Evolutionary conservation across 1,140 invertebrate species (phyloP).

Genomic region (Aphaenogaster rudis): DNA sequence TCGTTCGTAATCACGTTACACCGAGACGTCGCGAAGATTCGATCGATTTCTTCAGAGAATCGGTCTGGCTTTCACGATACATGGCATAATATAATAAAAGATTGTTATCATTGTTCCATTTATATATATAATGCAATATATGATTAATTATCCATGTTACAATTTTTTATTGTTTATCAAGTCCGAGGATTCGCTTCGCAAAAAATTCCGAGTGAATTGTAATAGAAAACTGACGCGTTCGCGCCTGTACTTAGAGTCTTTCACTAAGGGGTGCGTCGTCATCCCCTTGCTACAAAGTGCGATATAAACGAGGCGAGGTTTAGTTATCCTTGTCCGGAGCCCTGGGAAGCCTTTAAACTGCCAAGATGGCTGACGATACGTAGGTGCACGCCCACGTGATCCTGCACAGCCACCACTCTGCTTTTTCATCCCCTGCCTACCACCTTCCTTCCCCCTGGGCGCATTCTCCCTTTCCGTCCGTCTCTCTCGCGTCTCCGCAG

Average conservation of each 20-base stretch:
- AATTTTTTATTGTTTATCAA: neutral
- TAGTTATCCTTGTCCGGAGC: constrained; percentile 61
- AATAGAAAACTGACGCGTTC: neutral
- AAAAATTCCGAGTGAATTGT: constrained; percentile 1
- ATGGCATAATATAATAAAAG: neutral
- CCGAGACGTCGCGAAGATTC: neutral
- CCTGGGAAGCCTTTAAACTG: constrained; percentile 66
- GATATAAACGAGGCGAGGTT: constrained; percentile 57
- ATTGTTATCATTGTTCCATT: neutral
- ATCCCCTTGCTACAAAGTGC: neutral
- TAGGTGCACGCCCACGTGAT: constrained; percentile 77
- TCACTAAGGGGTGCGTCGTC: neutral
- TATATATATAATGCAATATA: neutral
- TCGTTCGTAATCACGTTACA: neutral
- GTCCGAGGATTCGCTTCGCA: neutral
- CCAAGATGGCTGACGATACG: constrained; percentile 74
- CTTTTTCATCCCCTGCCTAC: constrained; percentile 67
- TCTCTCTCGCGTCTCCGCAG: constrained; percentile 4
- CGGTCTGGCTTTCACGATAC: neutral
- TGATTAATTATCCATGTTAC: neutral
- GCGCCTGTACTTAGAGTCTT: neutral
- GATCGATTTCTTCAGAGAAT: neutral
- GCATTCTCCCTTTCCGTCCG: neutral
- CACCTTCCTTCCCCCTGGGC: neutral
- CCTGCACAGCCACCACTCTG: constrained; percentile 71